phyloP scores from a whole-genome alignment of 2,797 vertebrate genomes.

The Hemibagrus guttatus region DNA sequence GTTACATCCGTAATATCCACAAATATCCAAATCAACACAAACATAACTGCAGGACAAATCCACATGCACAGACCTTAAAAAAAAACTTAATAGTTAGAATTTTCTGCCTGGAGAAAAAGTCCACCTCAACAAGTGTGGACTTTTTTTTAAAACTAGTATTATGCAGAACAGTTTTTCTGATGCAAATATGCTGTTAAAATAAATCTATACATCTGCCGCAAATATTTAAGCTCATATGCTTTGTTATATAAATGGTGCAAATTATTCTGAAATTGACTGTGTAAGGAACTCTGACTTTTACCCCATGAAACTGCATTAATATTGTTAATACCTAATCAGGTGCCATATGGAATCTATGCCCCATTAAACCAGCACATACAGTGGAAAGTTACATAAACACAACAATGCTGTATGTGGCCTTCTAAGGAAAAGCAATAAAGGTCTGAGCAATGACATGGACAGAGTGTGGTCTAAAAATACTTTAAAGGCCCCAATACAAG shows the following conservation, averaged over 20 bases:
- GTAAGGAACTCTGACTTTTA: background rate
- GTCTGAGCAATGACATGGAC: conserved; percentile 37
- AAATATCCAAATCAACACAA: background rate
- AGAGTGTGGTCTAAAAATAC: conserved; percentile 37
- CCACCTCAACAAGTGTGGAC: background rate
- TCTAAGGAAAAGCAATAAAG: conserved; percentile 29
- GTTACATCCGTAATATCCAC: background rate
- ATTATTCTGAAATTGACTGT: background rate
- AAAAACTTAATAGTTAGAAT: background rate
- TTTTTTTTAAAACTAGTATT: background rate
- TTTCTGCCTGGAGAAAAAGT: background rate
- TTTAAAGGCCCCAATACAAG: background rate
- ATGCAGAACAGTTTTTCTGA: background rate
- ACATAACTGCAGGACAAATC: background rate
- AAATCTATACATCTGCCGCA: background rate
- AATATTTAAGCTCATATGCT: background rate
- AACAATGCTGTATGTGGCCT: background rate
- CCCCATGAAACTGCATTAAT: background rate
- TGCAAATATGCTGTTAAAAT: background rate
- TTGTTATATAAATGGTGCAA: background rate
- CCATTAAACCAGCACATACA: conserved; percentile 13
- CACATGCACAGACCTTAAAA: background rate
- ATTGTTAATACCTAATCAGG: background rate
- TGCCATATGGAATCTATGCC: background rate
- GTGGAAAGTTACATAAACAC: background rate